phyloP scores from a whole-genome alignment of 2,113 vertebrate species.

The Haliaeetus leucogaster region DNA sequence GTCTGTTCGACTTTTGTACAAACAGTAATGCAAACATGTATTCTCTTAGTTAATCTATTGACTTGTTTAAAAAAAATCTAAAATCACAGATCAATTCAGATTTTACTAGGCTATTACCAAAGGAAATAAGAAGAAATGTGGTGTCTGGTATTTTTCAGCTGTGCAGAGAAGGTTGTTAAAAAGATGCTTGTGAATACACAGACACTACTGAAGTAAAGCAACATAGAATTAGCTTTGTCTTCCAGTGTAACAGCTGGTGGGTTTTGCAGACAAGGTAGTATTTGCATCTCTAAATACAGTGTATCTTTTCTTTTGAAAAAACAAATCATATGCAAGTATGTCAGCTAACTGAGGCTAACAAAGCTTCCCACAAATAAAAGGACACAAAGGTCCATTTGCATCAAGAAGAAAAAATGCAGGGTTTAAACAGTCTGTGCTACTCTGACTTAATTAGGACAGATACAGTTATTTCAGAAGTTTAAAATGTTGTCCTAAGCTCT shows the following conservation, averaged over 20 bases:
- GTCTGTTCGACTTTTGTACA: not conserved
- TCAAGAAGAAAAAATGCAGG: not conserved
- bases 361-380: conserved; percentile 40
- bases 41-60: not conserved
- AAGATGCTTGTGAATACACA: not conserved
- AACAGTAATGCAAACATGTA: not conserved
- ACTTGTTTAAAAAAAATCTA: not conserved
- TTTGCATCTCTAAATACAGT: conserved; percentile 54
- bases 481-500: not conserved
- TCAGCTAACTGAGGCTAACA: conserved; percentile 32
- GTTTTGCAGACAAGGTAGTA: conserved; percentile 38
- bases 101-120: not conserved
- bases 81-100: not conserved
- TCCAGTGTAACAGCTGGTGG: not conserved
- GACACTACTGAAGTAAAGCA: not conserved
- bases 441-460: not conserved
- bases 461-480: not conserved
- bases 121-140: not conserved
- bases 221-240: conserved; percentile 21
- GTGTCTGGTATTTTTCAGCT: not conserved
- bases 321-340: conserved; percentile 45
- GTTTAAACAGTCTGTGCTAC: not conserved
- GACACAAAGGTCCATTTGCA: conserved; percentile 41
- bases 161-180: not conserved
- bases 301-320: conserved; percentile 39